Evolutionary conservation across 2,888 invertebrate species (phyloP).

Genomic region (Galerucella calmariensis): DNA sequence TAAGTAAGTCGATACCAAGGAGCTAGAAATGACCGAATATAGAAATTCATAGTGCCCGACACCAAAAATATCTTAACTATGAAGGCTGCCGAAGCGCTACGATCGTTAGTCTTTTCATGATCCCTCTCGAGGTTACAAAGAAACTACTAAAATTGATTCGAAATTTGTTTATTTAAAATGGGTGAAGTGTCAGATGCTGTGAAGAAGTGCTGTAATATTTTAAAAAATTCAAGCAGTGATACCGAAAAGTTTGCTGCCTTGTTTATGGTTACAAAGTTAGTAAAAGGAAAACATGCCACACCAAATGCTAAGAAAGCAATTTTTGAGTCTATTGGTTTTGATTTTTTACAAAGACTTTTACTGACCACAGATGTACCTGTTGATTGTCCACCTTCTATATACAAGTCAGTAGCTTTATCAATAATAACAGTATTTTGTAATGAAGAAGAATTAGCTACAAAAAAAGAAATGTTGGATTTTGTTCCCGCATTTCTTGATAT

Average conservation of each 20-base stretch:
- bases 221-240: constrained; percentile 84
- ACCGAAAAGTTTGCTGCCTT: constrained; percentile 92
- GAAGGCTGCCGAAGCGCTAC: constrained; percentile 50
- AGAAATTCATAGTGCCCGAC: constrained; percentile 59
- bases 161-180: constrained; percentile 33
- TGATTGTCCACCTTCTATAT: constrained; percentile 89
- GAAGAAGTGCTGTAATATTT: constrained; percentile 83
- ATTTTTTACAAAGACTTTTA: constrained; percentile 84
- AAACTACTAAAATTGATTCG: constrained; percentile 14
- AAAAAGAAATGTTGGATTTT: constrained; percentile 85
- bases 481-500: constrained; percentile 87
- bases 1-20: constrained; percentile 58
- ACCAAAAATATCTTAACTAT: constrained; percentile 62
- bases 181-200: constrained; percentile 80
- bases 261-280: constrained; percentile 91
- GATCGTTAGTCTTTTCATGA: constrained; percentile 50
- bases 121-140: constrained; percentile 28
- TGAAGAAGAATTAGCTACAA: constrained; percentile 82
- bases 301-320: constrained; percentile 77
- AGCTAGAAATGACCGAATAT: constrained; percentile 63
- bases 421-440: constrained; percentile 88
- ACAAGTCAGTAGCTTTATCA: constrained; percentile 90
- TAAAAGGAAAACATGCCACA: constrained; percentile 85
- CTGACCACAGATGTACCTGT: constrained; percentile 81
- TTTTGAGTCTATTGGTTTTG: constrained; percentile 90